Evolutionary conservation across 2,797 vertebrate genomes (phyloP), one percentile per base, ranked within the genome.

Genomic region (Hozukius guyotensis): DNA sequence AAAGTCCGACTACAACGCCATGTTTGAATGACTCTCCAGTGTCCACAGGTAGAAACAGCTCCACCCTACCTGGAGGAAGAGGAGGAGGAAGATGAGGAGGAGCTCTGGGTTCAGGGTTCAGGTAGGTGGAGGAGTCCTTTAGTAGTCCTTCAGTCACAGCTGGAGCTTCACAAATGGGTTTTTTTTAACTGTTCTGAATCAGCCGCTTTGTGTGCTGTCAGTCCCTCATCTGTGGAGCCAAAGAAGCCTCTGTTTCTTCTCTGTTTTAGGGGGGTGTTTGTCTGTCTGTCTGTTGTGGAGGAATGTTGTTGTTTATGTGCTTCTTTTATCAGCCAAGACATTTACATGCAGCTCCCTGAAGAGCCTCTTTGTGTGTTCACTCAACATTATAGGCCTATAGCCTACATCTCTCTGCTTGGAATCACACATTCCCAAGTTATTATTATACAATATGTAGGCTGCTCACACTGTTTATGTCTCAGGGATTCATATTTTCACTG

Each of bases 161-260:
- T 46, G 77, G 11, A 72, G 38, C 60, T 42, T 20, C 61, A 1
- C 6, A 4, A 0, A 55, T 20, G 13, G 6, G 1, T 2, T 38
- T 65, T 66, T n/a, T 63, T n/a, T 56, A 69, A 62, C 2, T 55
- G 13, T 1, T 73, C n/a, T 89, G 60, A 92, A 90, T 86, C 42
- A 63, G 63, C 20, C 14, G 75, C 87, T 90, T 89, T 87, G 88
- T 92, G 59, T 42, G 46, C 13, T 14, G 72, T 57, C 76, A 31
- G 74, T 75, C 53, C 36, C 36, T n/a, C 8, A 16, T 59, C 71
- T 12, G 53, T 57, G 60, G 13, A 8, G 27, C 70, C 75, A 74
- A 80, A 86, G 77, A 77, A 65, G 57, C 70, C 72, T 82, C 82
- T 79, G 80, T 60, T 49, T 42, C 5, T 2, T 2, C 55, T 49